Base-by-base conservation (phyloP, 2,888 invertebrate species). In the Megastigmus dorsalis region DNA sequence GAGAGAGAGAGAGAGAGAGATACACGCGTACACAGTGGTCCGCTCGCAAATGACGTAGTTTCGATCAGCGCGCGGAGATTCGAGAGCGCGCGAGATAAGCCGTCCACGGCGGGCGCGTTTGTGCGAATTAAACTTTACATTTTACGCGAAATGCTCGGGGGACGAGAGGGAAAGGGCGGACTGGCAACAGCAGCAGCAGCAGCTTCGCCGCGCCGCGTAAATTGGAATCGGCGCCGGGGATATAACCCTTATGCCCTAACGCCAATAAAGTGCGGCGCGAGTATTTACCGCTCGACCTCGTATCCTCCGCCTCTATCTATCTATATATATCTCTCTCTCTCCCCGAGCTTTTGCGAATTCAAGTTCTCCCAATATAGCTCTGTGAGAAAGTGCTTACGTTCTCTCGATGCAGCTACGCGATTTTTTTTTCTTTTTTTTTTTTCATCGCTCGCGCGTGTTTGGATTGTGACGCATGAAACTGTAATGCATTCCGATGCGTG, bases 101-200 rank as follows among this genome's bases (percentile, higher is more conserved):
- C 60, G n/a, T n/a, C n/a, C n/a, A n/a, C n/a, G n/a, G 33, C 43
- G 38, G n/a, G 15, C 28, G 50, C 26, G 15, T 41, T 13, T 15
- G n/a, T 28, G 33, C 48, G 57, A 65, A 68, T 69, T 69, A 69
- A 69, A 63, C 68, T 74, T 74, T 48, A 33, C 68, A 68, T 68
- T 74, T 74, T 63, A 57, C 41, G 62, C 15, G 59, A 18, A 30
- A 45, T 10, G 33, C 18, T 28, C 50, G 2, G 30, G 7, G n/a
- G 30, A n/a, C n/a, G n/a, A n/a, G n/a, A n/a, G n/a, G n/a, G n/a
- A n/a, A n/a, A n/a, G n/a, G n/a, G n/a, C n/a, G n/a, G n/a, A n/a
- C n/a, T n/a, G n/a, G n/a, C n/a, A n/a, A n/a, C n/a, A n/a, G n/a
- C n/a, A n/a, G n/a, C n/a, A n/a, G n/a, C n/a, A n/a, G n/a, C n/a